Base-by-base conservation (phyloP, 2,888 invertebrate species). In the Rhorus exstirpatorius region DNA sequence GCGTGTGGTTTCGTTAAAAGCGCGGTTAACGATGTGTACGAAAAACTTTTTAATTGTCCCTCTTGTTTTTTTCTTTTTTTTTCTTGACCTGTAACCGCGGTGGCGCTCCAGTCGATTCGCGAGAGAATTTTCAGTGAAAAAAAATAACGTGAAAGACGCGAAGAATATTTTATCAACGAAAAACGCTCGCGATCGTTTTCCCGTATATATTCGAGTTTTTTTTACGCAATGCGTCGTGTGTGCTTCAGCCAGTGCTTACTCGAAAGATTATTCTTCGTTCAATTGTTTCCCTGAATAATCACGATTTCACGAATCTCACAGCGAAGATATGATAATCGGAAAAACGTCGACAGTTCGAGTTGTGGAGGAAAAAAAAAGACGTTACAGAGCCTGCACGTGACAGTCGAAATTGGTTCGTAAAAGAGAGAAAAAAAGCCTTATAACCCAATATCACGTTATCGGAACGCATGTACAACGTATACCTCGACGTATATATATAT, bases 381-480 rank as follows among this genome's bases (percentile, higher is more conserved):
- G 61, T 61, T n/a, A n/a, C 51, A 17, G 51, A 74, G 38, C 51
- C 61, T 74, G 61, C 51, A 38, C 6, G 49, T 26, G 26, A 71
- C 71, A 67, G 19, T 68, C 38, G 68, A 51, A 70, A 79, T 19
- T 44, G 35, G 60, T 67, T 67, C 58, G 67, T 38, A 80, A 81
- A 46, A 65, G 19, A 46, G 38, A 49, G 24, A 72, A 76, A 58
- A 77, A 60, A 72, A 77, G 77, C 77, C 81, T 77, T 81, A 77
- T 74, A 81, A 78, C 77, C 72, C 72, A 81, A 81, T 81, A 81
- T 81, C 77, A 81, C 72, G 77, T 81, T 81, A 81, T 68, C 68
- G 81, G 68, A 81, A 77, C 77, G 77, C 77, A 81, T 78, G 81
- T 81, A 81, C 81, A 81, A 81, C 81, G 67, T 81, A 81, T 77